phyloP scores from a whole-genome alignment of 2,888 invertebrate species.

The Phanerotoma sp. region DNA sequence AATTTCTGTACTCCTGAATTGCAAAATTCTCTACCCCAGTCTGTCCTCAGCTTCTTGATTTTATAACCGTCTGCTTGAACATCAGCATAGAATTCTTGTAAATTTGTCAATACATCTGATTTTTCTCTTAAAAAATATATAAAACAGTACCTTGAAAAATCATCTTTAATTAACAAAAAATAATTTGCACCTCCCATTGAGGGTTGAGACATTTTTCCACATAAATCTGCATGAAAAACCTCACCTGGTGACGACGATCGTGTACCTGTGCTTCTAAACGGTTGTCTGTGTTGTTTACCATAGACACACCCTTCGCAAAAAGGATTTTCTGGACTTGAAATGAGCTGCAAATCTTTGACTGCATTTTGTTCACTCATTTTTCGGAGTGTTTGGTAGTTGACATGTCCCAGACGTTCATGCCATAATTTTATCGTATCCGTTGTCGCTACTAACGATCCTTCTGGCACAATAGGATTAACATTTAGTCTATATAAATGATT shows the following conservation, averaged over 20 bases:
- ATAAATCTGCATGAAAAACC: slow-evolving; percentile 21
- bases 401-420: slow-evolving; percentile 25
- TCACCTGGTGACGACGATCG: neutral
- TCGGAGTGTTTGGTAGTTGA: slow-evolving; percentile 21
- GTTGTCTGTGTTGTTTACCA: slow-evolving; percentile 9
- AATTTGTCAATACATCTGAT: slow-evolving; percentile 7
- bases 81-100: slow-evolving; percentile 13
- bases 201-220: slow-evolving; percentile 4
- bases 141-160: slow-evolving; percentile 18
- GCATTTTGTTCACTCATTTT: slow-evolving; percentile 7
- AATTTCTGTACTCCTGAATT: slow-evolving; percentile 9
- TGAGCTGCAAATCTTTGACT: slow-evolving; percentile 17
- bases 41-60: slow-evolving; percentile 10
- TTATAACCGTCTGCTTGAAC: slow-evolving; percentile 18
- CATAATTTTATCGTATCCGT: slow-evolving; percentile 10
- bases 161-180: slow-evolving; percentile 18
- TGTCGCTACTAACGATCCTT: neutral
- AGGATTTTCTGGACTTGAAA: slow-evolving; percentile 1
- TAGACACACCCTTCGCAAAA: slow-evolving; percentile 10
- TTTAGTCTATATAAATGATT: slow-evolving; percentile 23
- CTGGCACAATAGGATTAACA: neutral
- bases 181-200: slow-evolving; percentile 21
- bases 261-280: neutral
- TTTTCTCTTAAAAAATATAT: slow-evolving; percentile 19
- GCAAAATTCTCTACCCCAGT: slow-evolving; percentile 12